Evolutionary conservation across 37 sponge, comb jelly and placozoan genomes (phyloP).

Genomic region (Hexactinellida sp.): DNA sequence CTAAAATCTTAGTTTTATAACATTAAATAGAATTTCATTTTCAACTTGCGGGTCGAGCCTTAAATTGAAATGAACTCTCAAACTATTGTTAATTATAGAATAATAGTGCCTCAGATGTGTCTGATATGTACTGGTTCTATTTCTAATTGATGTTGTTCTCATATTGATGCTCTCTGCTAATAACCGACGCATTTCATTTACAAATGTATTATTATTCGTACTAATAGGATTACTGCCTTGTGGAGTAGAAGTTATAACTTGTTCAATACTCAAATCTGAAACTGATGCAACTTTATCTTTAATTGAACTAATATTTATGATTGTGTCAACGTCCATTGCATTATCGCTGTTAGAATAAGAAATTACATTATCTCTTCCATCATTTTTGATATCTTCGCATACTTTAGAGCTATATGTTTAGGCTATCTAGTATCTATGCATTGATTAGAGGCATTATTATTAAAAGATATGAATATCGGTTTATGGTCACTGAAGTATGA

Average conservation of each 20-base stretch:
- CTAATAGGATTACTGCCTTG: neutral
- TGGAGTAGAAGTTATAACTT: neutral
- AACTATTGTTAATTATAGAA: neutral
- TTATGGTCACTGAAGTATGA: too few relatives aligned
- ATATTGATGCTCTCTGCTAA: neutral
- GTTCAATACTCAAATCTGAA: neutral
- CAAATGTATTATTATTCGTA: neutral
- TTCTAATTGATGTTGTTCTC: neutral
- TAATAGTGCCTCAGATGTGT: neutral
- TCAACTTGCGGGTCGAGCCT: neutral
- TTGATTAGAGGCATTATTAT: neutral
- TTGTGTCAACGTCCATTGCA: too few relatives aligned
- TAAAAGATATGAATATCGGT: neutral
- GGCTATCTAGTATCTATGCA: too few relatives aligned
- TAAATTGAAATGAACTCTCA: neutral
- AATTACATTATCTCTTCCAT: too few relatives aligned
- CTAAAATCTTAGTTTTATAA: too few relatives aligned
- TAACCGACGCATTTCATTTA: neutral
- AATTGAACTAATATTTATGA: too few relatives aligned
- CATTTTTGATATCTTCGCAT: too few relatives aligned
- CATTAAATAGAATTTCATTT: neutral
- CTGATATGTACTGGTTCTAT: neutral
- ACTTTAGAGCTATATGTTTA: too few relatives aligned
- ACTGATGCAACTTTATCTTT: neutral
- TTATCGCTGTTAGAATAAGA: too few relatives aligned